phyloP scores from a whole-genome alignment of 92 coral and sea anemone species.

The Blastomussa wellsi region DNA sequence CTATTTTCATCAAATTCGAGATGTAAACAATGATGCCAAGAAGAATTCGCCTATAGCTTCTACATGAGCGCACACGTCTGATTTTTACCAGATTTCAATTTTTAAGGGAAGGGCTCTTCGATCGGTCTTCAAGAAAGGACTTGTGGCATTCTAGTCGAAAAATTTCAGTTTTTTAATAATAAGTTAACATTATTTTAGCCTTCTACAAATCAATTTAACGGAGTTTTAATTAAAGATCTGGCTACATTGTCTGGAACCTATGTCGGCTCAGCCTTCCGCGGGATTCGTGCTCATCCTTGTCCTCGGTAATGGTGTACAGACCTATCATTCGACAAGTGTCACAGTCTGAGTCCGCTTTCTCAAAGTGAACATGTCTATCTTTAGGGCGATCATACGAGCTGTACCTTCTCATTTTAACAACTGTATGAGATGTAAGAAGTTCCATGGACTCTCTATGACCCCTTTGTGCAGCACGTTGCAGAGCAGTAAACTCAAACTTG shows the following conservation, averaged over 20 bases:
- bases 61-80: background rate
- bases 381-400: background rate
- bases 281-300: slow-evolving; percentile 3
- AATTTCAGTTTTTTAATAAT: too few relatives aligned
- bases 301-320: slow-evolving; percentile 24
- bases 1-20: too few relatives aligned
- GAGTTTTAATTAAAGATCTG: background rate
- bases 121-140: too few relatives aligned
- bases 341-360: slow-evolving; percentile 31
- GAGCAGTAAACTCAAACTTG: slow-evolving; percentile 67
- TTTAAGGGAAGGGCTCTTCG: background rate
- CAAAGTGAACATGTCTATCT: slow-evolving; percentile 32
- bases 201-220: too few relatives aligned
- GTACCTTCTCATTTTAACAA: slow-evolving; percentile 36
- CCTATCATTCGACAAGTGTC: slow-evolving; percentile 52
- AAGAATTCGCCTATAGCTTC: too few relatives aligned
- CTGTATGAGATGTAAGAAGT: slow-evolving; percentile 35
- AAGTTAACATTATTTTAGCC: too few relatives aligned
- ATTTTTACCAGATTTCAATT: too few relatives aligned
- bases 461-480: slow-evolving; percentile 79
- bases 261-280: slow-evolving; percentile 9
- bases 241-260: slow-evolving; percentile 29
- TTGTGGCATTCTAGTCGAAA: too few relatives aligned
- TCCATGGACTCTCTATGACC: slow-evolving; percentile 71
- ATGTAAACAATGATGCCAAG: too few relatives aligned